These are phyloP conservation scores for Coluber constrictor DNA, from an alignment of 2,797 vertebrate species.

Conservation along the genomic window DNA sequence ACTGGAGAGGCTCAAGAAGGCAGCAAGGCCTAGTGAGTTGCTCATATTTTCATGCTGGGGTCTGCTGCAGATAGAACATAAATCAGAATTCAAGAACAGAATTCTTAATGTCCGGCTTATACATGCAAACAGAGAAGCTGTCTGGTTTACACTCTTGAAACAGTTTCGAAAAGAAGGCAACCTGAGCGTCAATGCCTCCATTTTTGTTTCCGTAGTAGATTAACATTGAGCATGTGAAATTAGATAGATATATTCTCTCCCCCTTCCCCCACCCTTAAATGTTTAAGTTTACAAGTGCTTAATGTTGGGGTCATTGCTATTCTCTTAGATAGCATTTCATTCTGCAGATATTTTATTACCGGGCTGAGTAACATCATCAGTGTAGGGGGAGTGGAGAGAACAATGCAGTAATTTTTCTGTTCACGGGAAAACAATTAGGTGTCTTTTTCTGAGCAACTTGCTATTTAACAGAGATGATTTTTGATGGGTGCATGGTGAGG, in stretches of 20 bases:
- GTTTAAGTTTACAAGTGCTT: not conserved
- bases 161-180: not conserved
- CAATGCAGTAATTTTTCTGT: not conserved
- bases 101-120: not conserved
- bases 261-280: rapidly evolving
- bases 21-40: constrained; percentile 84
- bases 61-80: not conserved
- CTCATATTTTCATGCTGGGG: not conserved
- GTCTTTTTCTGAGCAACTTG: not conserved
- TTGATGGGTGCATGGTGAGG: no score
- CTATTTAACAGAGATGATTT: not conserved
- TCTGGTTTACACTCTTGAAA: not conserved
- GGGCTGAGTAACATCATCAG: not conserved
- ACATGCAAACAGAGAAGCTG: not conserved
- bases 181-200: not conserved
- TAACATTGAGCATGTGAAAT: not conserved
- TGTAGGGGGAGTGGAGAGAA: not conserved
- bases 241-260: not conserved
- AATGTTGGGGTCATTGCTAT: not conserved
- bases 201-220: not conserved
- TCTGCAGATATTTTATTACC: not conserved
- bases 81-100: not conserved
- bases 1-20: constrained; percentile 86
- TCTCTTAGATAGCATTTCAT: not conserved
- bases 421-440: not conserved